Percentiles rank a stretch among this genome's conserved stretches.
These are phyloP conservation scores for Drosophila sulfurigaster DNA, from an alignment of 1,140 invertebrate genomes.

Conservation along the genomic window DNA sequence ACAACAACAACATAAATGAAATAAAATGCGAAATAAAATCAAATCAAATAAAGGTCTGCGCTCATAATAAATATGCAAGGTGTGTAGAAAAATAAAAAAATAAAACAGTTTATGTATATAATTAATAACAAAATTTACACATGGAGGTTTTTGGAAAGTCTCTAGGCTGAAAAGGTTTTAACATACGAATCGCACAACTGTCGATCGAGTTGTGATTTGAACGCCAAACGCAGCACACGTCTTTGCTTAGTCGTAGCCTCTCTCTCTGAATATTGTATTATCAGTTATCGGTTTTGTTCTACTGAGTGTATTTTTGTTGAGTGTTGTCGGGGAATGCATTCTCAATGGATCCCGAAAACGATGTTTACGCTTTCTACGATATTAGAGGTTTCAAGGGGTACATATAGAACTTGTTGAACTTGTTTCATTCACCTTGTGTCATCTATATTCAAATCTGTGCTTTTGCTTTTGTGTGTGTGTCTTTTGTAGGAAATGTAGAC, in stretches of 20 bases:
- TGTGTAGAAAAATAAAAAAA: slow-evolving; percentile 65
- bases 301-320: slow-evolving; percentile 1
- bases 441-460: background rate
- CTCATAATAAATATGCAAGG: slow-evolving; percentile 74
- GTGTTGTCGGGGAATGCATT: slow-evolving; percentile 43
- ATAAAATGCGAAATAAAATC: slow-evolving; percentile 65
- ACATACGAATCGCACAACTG: slow-evolving; percentile 47
- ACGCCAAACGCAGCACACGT: slow-evolving; percentile 67
- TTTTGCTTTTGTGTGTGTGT: background rate
- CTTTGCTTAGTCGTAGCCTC: slow-evolving; percentile 14
- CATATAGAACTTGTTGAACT: background rate
- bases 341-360: slow-evolving; percentile 74
- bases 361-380: slow-evolving; percentile 77
- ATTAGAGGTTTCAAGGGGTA: slow-evolving; percentile 69
- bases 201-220: slow-evolving; percentile 73
- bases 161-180: slow-evolving; percentile 72
- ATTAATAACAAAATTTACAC: slow-evolving; percentile 79
- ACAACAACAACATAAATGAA: slow-evolving; percentile 26
- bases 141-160: slow-evolving; percentile 81
- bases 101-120: slow-evolving; percentile 72
- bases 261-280: slow-evolving; percentile 9
- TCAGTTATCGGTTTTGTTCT: slow-evolving; percentile 11
- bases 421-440: background rate
- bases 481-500: slow-evolving; percentile 83
- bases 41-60: slow-evolving; percentile 75